Evolutionary conservation across 2,888 invertebrate species (phyloP), one percentile per base, ranked within the genome.

Genomic region (Horisme vitalbata): DNA sequence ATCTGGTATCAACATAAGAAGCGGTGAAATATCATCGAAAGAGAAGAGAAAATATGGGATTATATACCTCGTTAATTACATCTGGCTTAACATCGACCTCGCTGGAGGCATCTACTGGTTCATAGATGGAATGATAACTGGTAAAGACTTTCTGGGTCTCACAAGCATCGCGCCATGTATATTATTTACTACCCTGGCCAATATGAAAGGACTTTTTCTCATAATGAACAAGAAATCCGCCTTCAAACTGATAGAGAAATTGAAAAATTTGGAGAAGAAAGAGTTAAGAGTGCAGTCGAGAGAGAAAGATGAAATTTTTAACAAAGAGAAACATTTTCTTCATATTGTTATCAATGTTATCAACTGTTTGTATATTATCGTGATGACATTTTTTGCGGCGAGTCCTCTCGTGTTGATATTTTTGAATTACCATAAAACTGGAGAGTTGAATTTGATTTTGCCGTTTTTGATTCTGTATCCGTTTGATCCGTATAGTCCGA

Each of bases 391-490:
- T 0, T 84, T 82, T 47, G 51, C 62, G 0, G 2, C 68, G 0
- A 70, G 66, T 36, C 76, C 83, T 0, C 35, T 78, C 0, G 30
- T 68, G 12, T 18, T 79, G 7, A 75, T 71, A 13, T 44, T 41
- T 1, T 11, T 71, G 0, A 74, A 70, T 4, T 85, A 80, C 60
- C 55, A 49, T 6, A 61, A 61, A 10, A 71, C 68, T 0, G 61
- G 64, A 1, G 59, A 73, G 30, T 4, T 79, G 0, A 65, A 74
- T 4, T 50, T 76, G 10, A 23, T 70, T 9, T 36, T 82, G 10
- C 83, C 83, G 0, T 78, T 80, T 45, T 43, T 71, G 0, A 58
- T 75, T 11, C 31, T 66, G n/a, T 85, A 83, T 65, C 84, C 83
- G 0, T 81, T 85, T 37, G 67, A 83, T 57, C 46, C 71, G 6